Evolutionary conservation across 2,797 vertebrate species (phyloP).

Genomic region (Hylomyscus alleni): DNA sequence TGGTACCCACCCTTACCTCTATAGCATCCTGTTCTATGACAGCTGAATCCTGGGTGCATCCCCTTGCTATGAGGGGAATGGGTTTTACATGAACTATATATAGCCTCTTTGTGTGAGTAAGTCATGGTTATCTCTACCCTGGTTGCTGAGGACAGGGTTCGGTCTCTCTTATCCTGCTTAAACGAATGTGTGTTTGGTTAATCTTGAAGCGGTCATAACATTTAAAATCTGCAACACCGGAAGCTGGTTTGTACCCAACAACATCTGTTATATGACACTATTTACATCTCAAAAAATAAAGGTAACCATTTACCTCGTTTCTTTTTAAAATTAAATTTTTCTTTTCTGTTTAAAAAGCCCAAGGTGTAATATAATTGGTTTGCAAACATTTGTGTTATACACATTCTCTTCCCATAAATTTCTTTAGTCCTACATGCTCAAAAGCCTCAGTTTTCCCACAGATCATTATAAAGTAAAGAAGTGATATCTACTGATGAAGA

Average conservation of each 20-base stretch:
- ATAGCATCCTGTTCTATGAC: neutral
- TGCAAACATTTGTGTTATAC: slow-evolving; percentile 22
- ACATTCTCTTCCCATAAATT: neutral
- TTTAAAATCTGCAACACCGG: slow-evolving; percentile 42
- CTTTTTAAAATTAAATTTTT: slow-evolving; percentile 28
- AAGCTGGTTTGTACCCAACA: neutral
- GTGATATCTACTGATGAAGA: neutral
- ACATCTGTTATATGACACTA: neutral
- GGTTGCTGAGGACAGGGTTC: neutral
- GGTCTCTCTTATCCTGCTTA: neutral
- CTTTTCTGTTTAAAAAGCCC: slow-evolving; percentile 4
- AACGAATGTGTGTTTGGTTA: neutral
- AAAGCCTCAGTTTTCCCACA: neutral
- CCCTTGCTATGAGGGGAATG: neutral
- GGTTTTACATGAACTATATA: neutral
- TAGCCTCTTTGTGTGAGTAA: neutral
- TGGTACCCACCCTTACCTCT: neutral
- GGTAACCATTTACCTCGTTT: slow-evolving; percentile 42
- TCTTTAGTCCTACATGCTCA: neutral
- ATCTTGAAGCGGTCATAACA: neutral
- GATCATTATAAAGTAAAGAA: slow-evolving; percentile 73
- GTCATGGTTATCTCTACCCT: neutral
- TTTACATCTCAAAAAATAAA: slow-evolving; percentile 20
- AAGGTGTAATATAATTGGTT: neutral
- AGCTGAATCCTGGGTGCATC: neutral